A percentile compares a stretch with the other conserved stretches of the same genome.
phyloP scores from a whole-genome alignment of 37 sponge, comb jelly and placozoan genomes.

The Agelas oroides region DNA sequence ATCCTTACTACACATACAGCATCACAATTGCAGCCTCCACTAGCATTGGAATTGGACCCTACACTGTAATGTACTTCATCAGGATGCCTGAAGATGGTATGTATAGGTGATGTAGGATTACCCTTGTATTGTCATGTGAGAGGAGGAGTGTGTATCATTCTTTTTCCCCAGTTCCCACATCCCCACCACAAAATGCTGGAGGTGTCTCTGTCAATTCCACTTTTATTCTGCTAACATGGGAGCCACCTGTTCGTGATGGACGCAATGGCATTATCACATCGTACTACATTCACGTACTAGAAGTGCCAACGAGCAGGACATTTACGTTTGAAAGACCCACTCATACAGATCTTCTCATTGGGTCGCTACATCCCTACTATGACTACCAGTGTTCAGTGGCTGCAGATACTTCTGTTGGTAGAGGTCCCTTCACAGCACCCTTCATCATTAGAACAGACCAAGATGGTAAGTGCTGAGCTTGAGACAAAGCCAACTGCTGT shows the following conservation, averaged over 20 bases:
- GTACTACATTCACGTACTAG: slow-evolving; percentile 3
- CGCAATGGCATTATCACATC: slow-evolving; percentile 45
- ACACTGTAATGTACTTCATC: neutral
- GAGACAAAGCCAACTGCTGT: no score
- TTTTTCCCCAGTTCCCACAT: slow-evolving; percentile 29
- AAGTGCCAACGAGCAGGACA: slow-evolving; percentile 2
- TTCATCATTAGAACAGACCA: slow-evolving; percentile 9
- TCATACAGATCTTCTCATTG: neutral
- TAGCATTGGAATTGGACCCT: slow-evolving; percentile 8
- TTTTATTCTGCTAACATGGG: slow-evolving; percentile 23
- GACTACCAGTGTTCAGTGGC: slow-evolving; percentile 37
- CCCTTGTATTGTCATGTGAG: no score
- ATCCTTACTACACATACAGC: slow-evolving; percentile 19
- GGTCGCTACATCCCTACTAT: slow-evolving; percentile 43
- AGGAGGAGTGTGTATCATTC: no score
- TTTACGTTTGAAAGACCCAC: neutral
- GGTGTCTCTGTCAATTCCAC: slow-evolving; percentile 23
- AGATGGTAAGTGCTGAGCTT: slow-evolving; percentile 34
- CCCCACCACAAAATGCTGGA: slow-evolving; percentile 12
- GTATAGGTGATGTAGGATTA: no score
- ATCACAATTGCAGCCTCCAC: neutral
- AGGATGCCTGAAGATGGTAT: slow-evolving; percentile 29
- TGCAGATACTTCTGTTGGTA: slow-evolving; percentile 49
- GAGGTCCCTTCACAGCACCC: slow-evolving; percentile 28
- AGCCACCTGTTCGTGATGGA: slow-evolving; percentile 10